Evolutionary conservation across 2,113 vertebrate genomes (phyloP).

Genomic region (Larimichthys polyactis): DNA sequence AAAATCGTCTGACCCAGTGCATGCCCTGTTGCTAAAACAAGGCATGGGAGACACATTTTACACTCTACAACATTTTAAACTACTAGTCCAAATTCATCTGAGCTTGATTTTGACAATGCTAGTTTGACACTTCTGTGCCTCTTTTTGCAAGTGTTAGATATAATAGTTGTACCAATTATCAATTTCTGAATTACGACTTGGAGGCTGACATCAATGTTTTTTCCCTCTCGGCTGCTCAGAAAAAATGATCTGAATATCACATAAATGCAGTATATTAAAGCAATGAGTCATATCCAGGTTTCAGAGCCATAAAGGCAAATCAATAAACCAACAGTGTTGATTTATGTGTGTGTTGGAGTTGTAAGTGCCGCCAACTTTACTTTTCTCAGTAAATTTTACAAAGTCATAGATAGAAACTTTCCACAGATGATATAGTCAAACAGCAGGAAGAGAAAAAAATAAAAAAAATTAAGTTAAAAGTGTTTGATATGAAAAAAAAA

Average conservation of each 20-base stretch:
- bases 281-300: background rate
- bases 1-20: background rate
- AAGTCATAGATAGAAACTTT: constrained; percentile 35
- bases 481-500: constrained; percentile 27
- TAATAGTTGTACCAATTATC: background rate
- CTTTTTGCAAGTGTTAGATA: background rate
- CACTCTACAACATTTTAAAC: background rate
- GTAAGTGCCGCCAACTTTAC: constrained; percentile 44
- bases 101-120: background rate
- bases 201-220: background rate
- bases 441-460: constrained; percentile 30
- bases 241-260: background rate
- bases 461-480: constrained; percentile 29
- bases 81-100: background rate
- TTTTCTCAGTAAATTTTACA: constrained; percentile 26
- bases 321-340: background rate
- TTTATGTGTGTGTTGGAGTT: constrained; percentile 36
- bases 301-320: background rate
- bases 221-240: background rate
- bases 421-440: constrained; percentile 41
- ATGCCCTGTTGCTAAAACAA: background rate
- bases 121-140: background rate
- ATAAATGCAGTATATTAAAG: background rate
- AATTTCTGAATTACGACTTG: background rate
- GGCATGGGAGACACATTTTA: background rate